Conservation (phyloP, 2,113 vertebrate genomes). For the Oncorhynchus mykiss region DNA sequence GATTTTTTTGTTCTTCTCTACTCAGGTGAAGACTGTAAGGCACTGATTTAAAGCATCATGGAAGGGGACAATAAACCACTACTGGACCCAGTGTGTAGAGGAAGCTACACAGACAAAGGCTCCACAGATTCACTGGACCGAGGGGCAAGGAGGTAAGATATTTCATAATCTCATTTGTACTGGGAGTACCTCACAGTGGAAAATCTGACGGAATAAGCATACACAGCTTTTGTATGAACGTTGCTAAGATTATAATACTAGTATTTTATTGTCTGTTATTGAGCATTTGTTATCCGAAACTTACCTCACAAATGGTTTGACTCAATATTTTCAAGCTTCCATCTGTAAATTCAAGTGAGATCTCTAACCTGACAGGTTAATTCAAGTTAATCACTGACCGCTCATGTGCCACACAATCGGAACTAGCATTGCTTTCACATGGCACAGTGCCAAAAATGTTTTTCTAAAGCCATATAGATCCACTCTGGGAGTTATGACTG, state of each 20-base stretch:
- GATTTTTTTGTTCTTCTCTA: background rate
- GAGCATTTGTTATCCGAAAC: no score
- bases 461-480: background rate
- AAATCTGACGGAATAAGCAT: background rate
- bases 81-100: conserved; percentile 55
- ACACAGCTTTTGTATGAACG: no score
- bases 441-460: background rate
- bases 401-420: no score
- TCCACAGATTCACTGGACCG: conserved; percentile 67
- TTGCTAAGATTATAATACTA: no score
- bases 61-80: conserved; percentile 71
- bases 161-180: background rate
- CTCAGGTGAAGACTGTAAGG: conserved; percentile 33
- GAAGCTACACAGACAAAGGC: conserved; percentile 47
- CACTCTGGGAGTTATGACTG: background rate
- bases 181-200: background rate
- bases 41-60: conserved; percentile 52
- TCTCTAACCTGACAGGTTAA: background rate
- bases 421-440: no score
- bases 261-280: no score
- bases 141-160: conserved; percentile 68
- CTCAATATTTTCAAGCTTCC: no score
- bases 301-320: no score
- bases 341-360: background rate
- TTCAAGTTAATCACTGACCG: background rate